phyloP scores from a whole-genome alignment of 2,113 vertebrate genomes.

The Pteropus alecto region DNA sequence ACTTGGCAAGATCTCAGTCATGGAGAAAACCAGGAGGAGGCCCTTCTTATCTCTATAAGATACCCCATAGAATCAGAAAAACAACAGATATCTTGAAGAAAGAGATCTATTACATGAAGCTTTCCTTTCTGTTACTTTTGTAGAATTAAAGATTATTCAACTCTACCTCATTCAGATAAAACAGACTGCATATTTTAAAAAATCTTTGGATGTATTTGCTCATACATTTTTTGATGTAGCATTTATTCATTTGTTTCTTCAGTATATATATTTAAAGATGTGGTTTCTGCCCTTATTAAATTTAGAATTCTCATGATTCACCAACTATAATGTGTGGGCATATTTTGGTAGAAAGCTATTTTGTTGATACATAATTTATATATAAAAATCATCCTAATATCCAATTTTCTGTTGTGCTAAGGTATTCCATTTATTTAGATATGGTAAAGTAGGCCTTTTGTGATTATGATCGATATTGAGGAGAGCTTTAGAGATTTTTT shows the following conservation, averaged over 20 bases:
- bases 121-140: background rate
- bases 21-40: background rate
- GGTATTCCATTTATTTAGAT: background rate
- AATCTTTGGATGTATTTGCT: background rate
- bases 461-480: background rate
- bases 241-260: background rate
- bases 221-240: background rate
- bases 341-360: background rate
- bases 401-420: background rate
- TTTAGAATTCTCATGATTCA: constrained; percentile 8
- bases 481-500: background rate
- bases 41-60: background rate
- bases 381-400: background rate
- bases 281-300: background rate
- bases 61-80: background rate
- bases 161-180: background rate
- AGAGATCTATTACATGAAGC: background rate
- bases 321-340: background rate
- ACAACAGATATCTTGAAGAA: background rate
- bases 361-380: background rate
- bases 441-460: background rate
- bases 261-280: background rate
- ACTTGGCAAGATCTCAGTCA: background rate
- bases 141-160: background rate
- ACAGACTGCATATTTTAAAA: background rate